Evolutionary conservation across 2,797 vertebrate genomes (phyloP), one percentile per base, ranked within the genome.

Genomic region (Sebastes itinus): DNA sequence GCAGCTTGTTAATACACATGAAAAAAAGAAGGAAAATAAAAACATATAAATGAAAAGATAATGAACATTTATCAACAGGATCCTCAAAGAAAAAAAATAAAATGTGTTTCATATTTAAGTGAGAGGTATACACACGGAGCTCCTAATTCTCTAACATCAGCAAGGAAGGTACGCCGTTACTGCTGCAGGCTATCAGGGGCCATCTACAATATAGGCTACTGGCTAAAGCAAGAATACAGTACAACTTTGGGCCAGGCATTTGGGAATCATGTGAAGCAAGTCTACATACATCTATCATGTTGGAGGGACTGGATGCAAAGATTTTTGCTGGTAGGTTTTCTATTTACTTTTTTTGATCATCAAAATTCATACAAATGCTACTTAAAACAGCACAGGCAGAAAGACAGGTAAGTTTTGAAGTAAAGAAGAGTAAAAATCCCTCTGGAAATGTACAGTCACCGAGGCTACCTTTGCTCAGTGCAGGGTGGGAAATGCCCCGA

Each of bases 161-260:
- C 42, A 72, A 80, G 71, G 54, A 87, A 81, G 55, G 42, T 75
- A 56, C 35, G 35, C 66, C 56, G 58, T 87, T 79, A 89, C 66
- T 69, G 78, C 74, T 75, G 73, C 77, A 81, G 83, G 77, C 81
- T 77, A 84, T 83, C 67, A 68, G 71, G 35, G 75, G 61, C 58
- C 56, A 68, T 88, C 87, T 92, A 89, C 85, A 87, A 76, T 68
- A 73, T 28, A 78, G 83, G 87, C 83, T 89, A 92, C 86, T 91
- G 82, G 89, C 82, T 91, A 88, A 88, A 90, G 85, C 75, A 83
- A 73, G 49, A 82, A 42, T 77, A 85, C 70, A 76, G 80, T 63
- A 88, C 79, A 90, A 46, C 42, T 35, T 23, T 63, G 63, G 77
- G 78, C 58, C 66, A 65, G 65, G 79, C 77, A 66, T 84, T 83